Evolutionary conservation across 2,888 invertebrate species (phyloP).

Genomic region (Campaea margaritaria): DNA sequence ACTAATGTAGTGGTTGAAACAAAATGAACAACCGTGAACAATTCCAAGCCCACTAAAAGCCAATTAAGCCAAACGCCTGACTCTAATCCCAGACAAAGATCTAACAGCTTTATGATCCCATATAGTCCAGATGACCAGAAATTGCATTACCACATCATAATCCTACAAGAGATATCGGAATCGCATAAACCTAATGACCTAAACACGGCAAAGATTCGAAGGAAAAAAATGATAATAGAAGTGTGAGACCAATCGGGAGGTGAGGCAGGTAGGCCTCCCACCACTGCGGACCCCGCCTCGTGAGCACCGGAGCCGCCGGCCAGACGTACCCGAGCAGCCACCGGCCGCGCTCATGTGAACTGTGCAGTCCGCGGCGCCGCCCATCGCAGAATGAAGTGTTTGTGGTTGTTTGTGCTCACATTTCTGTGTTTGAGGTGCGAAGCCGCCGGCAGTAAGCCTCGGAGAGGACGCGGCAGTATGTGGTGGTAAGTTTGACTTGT

Average conservation of each 20-base stretch:
- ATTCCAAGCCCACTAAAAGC: neutral
- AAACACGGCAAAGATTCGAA: slow-evolving; percentile 48
- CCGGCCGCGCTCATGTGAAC: slow-evolving; percentile 76
- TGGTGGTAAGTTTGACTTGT: slow-evolving; percentile 91
- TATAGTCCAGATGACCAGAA: slow-evolving; percentile 28
- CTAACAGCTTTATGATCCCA: no score
- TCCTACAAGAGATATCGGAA: slow-evolving; percentile 20
- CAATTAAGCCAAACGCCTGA: slow-evolving; percentile 1
- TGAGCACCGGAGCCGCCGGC: slow-evolving; percentile 48
- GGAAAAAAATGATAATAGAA: slow-evolving; percentile 62
- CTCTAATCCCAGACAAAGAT: slow-evolving; percentile 4
- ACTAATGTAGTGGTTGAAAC: slow-evolving; percentile 10
- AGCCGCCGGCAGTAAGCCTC: slow-evolving; percentile 84
- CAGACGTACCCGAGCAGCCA: slow-evolving; percentile 75
- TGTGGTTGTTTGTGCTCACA: slow-evolving; percentile 84
- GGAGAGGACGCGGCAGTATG: slow-evolving; percentile 94
- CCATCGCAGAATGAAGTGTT: slow-evolving; percentile 80
- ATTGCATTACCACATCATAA: slow-evolving; percentile 37
- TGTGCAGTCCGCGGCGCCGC: slow-evolving; percentile 56
- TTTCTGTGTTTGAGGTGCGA: slow-evolving; percentile 82
- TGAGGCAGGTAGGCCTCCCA: slow-evolving; percentile 78
- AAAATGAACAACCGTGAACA: slow-evolving; percentile 10
- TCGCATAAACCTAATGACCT: slow-evolving; percentile 65
- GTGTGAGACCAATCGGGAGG: slow-evolving; percentile 75
- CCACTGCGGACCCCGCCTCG: slow-evolving; percentile 75